These are phyloP conservation scores for Holacanthella duospinosa DNA, from an alignment of 2,888 invertebrate genomes.

Conservation along the genomic window DNA sequence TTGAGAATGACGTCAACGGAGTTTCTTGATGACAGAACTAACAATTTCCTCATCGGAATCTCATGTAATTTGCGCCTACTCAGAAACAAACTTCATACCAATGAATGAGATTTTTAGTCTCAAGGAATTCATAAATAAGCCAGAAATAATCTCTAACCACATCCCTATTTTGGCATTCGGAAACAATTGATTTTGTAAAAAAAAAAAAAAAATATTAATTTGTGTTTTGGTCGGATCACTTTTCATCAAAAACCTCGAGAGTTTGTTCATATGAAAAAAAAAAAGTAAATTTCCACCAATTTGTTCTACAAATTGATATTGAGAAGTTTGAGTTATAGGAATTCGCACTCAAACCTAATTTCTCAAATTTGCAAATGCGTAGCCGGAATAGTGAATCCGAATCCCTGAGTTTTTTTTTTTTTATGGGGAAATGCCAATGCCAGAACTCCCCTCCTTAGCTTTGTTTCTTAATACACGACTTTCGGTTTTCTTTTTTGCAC, in stretches of 20 bases:
- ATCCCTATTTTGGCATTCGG: neutral
- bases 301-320: too few species aligned
- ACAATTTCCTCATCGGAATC: neutral
- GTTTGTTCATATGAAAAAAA: too few species aligned
- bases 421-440: neutral
- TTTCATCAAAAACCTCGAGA: too few species aligned
- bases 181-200: too few species aligned
- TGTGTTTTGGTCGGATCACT: too few species aligned
- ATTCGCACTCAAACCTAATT: neutral
- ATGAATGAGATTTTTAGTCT: neutral
- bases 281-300: too few species aligned
- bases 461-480: neutral
- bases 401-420: neutral
- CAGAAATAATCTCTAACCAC: neutral
- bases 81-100: neutral
- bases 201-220: too few species aligned
- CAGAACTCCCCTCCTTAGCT: neutral
- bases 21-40: neutral
- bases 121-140: neutral
- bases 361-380: neutral
- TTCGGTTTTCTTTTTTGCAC: neutral
- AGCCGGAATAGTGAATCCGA: neutral
- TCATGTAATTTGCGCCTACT: slow-evolving; percentile 4
- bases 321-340: neutral
- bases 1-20: slow-evolving; percentile 1